Conservation (phyloP, 2,113 vertebrate genomes). For the Cyanoramphus novaezelandiae region DNA sequence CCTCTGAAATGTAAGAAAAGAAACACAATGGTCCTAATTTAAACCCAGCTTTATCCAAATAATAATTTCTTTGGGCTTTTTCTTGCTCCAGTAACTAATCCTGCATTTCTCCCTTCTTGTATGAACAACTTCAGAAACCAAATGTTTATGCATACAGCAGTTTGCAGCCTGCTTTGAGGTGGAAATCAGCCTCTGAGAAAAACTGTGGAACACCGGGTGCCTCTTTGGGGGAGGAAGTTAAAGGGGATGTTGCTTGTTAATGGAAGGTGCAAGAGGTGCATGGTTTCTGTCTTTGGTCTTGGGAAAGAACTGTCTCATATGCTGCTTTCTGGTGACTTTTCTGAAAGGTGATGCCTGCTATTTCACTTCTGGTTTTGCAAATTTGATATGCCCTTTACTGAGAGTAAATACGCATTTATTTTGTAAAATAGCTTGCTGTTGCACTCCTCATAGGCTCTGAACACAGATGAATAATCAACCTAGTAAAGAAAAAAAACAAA, state of each 20-base stretch:
- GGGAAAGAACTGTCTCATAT: neutral
- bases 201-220: neutral
- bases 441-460: neutral
- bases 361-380: neutral
- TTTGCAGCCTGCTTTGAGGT: slow-evolving; percentile 12
- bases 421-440: neutral
- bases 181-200: slow-evolving; percentile 3
- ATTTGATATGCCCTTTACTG: neutral
- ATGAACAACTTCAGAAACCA: neutral
- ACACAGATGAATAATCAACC: neutral
- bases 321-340: neutral
- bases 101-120: neutral
- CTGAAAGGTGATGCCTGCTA: neutral
- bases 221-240: neutral
- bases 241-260: neutral
- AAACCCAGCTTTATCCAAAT: neutral
- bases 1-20: neutral
- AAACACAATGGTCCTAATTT: neutral
- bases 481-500: neutral
- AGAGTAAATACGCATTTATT: neutral
- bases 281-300: neutral
- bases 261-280: neutral
- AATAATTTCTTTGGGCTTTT: neutral
- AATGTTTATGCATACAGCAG: neutral
- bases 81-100: neutral